Base-by-base conservation (phyloP, 2,888 invertebrate genomes). In the Dexiosoma caninum region DNA sequence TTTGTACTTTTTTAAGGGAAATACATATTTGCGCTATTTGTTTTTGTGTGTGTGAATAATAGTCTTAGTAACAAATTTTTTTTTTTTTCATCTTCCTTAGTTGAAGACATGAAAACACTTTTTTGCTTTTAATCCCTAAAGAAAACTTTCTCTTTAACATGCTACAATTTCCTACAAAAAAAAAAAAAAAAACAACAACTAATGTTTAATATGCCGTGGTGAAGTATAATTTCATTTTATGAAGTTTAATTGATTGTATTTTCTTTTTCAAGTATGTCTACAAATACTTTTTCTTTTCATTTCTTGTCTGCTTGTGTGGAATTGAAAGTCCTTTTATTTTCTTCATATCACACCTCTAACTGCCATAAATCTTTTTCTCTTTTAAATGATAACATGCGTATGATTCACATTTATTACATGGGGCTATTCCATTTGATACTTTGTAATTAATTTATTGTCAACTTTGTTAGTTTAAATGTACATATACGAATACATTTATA, bases 181-280 rank as follows among this genome's bases (percentile, higher is more conserved):
- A 32, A 69, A 30, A 30, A 19, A 32, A 46, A 30, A 55, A 62
- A 49, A 74, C 40, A 69, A 30, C 44, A 19, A 32, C 1, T 83
- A 83, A 85, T 84, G 85, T 86, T 85, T 84, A 85, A 57, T 37
- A 83, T 8, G 32, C 21, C 10, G n/a, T 40, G n/a, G n/a, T 9
- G 82, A 82, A 84, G 8, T 40, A 44, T 64, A 79, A 42, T 84
- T 80, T 83, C 75, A 64, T 83, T 75, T 74, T 79, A 76, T 79
- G 71, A 67, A 49, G 40, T 53, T 82, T 74, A 81, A 78, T 57
- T 78, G 44, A 55, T 67, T 40, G 37, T 53, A 23, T 32, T 19
- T 40, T 27, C 23, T 40, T n/a, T n/a, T n/a, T n/a, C n/a, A n/a
- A n/a, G n/a, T n/a, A n/a, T n/a, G n/a, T n/a, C 27, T 27, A 5